A percentile compares a stretch with the other conserved stretches of the same genome.
Evolutionary conservation across 2,797 vertebrate species (phyloP).

Genomic region (Sus cebifrons): DNA sequence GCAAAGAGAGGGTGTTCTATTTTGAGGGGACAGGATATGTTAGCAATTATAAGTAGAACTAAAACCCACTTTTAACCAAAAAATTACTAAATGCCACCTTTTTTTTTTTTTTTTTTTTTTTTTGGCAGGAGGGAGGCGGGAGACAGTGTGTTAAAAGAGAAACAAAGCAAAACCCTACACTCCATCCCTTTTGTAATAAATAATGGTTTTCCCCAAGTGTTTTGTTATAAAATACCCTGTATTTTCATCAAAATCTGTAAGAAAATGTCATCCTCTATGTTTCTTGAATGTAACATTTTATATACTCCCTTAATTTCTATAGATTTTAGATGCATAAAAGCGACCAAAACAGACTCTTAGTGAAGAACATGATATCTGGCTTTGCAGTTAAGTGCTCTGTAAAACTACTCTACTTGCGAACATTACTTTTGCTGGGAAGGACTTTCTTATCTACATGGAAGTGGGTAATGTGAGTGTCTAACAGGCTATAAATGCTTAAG

Average conservation of each 20-base stretch:
- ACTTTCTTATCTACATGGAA: constrained; percentile 86
- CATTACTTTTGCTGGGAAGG: constrained; percentile 87
- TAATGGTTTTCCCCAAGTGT: not conserved
- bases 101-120: constrained; percentile 37
- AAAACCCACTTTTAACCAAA: constrained; percentile 62
- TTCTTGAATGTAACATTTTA: constrained; percentile 74
- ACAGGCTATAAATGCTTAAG: constrained; percentile 90
- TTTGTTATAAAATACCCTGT: constrained; percentile 60
- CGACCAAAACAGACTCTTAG: constrained; percentile 64
- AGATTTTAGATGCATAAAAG: constrained; percentile 55
- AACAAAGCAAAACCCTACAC: constrained; percentile 1
- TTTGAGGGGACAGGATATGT: constrained; percentile 1
- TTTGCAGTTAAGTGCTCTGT: constrained; percentile 87
- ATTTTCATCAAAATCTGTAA: constrained; percentile 74
- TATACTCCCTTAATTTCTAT: constrained; percentile 62
- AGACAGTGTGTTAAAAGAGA: constrained; percentile 40
- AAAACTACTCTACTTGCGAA: constrained; percentile 75
- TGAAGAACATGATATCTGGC: constrained; percentile 59
- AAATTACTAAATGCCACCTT: constrained; percentile 38
- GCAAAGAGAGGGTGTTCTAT: constrained; percentile 37
- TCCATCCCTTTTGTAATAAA: constrained; percentile 51
- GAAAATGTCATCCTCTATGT: constrained; percentile 72
- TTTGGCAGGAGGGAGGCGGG: not conserved
- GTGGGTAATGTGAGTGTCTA: constrained; percentile 89
- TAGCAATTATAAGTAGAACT: constrained; percentile 19